These are phyloP conservation scores for Nycteola revayana DNA, from an alignment of 2,888 invertebrate species.

Conservation along the genomic window DNA sequence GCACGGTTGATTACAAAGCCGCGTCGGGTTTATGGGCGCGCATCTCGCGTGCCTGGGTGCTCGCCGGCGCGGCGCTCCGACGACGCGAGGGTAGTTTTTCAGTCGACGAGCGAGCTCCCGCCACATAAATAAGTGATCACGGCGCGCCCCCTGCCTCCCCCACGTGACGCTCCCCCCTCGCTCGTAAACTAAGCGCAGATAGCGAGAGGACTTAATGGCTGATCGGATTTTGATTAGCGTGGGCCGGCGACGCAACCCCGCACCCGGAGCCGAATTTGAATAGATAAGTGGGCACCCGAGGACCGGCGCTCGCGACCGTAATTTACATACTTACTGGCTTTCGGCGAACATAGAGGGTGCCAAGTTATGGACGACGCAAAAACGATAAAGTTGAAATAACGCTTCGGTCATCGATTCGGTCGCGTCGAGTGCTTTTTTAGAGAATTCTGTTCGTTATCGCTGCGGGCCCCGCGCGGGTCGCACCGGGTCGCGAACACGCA, in stretches of 20 bases:
- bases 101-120: slow-evolving; percentile 61
- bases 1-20: slow-evolving; percentile 74
- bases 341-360: slow-evolving; percentile 73
- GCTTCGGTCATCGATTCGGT: slow-evolving; percentile 74
- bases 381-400: slow-evolving; percentile 81
- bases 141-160: slow-evolving; percentile 39
- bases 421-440: slow-evolving; percentile 67
- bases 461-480: slow-evolving; percentile 31
- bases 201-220: slow-evolving; percentile 81
- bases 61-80: slow-evolving; percentile 42
- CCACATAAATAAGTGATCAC: slow-evolving; percentile 79
- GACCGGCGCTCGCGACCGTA: slow-evolving; percentile 77
- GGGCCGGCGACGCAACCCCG: slow-evolving; percentile 76
- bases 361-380: slow-evolving; percentile 76
- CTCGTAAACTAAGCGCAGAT: slow-evolving; percentile 81
- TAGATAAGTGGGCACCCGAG: slow-evolving; percentile 80
- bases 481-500: slow-evolving; percentile 13
- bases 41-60: slow-evolving; percentile 48
- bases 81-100: slow-evolving; percentile 77
- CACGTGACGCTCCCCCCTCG: slow-evolving; percentile 57
- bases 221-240: slow-evolving; percentile 82
- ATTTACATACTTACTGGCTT: slow-evolving; percentile 82
- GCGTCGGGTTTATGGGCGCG: slow-evolving; percentile 61
- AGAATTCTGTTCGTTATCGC: slow-evolving; percentile 70
- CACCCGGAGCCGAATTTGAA: slow-evolving; percentile 78